Percentiles rank a stretch among this genome's conserved stretches.
Conservation (phyloP, 2,888 invertebrate genomes). For the Heliconius cydno region DNA sequence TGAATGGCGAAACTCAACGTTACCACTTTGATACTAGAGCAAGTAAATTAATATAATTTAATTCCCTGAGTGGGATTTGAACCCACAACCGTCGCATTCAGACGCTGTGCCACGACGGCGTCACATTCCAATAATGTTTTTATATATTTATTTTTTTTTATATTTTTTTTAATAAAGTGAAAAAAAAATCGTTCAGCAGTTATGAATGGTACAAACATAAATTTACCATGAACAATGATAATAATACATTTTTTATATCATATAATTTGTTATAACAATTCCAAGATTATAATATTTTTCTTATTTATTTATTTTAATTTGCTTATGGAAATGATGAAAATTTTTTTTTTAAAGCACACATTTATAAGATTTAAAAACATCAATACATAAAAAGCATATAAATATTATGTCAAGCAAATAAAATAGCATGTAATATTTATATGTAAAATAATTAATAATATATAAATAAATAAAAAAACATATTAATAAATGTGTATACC, state of each 20-base stretch:
- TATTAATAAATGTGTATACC: slow-evolving; percentile 69
- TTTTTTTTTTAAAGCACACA: neutral
- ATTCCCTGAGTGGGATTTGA: neutral
- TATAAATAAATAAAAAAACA: neutral
- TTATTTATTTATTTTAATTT: no score
- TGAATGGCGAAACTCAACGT: neutral
- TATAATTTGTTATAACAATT: neutral
- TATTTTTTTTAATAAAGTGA: neutral
- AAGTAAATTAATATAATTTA: neutral
- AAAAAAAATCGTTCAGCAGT: neutral
- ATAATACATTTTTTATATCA: no score
- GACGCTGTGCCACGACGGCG: neutral
- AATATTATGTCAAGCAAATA: neutral
- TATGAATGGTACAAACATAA: neutral
- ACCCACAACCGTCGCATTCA: neutral
- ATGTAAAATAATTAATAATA: neutral
- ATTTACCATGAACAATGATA: no score
- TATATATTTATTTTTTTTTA: neutral
- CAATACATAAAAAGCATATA: slow-evolving; percentile 6
- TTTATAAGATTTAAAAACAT: neutral
- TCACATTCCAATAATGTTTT: neutral
- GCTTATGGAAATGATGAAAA: no score
- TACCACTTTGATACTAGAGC: neutral
- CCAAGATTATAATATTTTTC: neutral
- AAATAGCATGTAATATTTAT: slow-evolving; percentile 6